Evolutionary conservation across 2,797 vertebrate genomes (phyloP).

Genomic region (Lepilemur ruficaudatus): DNA sequence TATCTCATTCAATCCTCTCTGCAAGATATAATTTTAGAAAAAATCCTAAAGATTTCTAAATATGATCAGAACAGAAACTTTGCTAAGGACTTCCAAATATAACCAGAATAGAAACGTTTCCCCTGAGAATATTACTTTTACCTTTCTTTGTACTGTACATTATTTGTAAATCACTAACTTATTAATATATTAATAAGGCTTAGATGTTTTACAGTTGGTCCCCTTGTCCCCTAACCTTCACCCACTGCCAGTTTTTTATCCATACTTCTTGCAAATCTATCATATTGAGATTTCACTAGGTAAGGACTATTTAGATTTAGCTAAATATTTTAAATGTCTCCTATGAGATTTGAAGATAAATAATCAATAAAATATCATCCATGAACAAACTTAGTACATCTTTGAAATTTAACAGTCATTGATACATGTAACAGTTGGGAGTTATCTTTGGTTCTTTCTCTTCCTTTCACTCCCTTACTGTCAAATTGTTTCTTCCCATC

Average conservation of each 20-base stretch:
- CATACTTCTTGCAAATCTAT: background rate
- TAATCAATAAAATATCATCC: background rate
- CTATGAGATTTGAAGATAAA: background rate
- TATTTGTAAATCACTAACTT: background rate
- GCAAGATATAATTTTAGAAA: constrained; percentile 30
- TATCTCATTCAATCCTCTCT: background rate
- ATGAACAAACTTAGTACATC: background rate
- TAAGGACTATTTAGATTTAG: constrained; percentile 15
- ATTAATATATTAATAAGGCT: background rate
- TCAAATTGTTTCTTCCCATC: background rate
- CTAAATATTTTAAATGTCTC: constrained; percentile 34
- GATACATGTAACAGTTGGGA: background rate
- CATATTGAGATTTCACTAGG: background rate
- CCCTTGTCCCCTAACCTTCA: background rate
- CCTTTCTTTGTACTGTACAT: background rate
- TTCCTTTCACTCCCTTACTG: background rate
- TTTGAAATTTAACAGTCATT: background rate
- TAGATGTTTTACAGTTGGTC: background rate
- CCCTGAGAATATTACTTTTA: background rate
- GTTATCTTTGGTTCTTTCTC: constrained; percentile 4
- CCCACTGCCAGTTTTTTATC: background rate
- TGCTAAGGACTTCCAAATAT: background rate
- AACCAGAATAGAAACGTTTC: background rate
- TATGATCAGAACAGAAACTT: background rate
- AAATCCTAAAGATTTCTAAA: background rate